Evolutionary conservation across 2,888 invertebrate species (phyloP), one percentile per base, ranked within the genome.

Genomic region (Cephus sareptanus): DNA sequence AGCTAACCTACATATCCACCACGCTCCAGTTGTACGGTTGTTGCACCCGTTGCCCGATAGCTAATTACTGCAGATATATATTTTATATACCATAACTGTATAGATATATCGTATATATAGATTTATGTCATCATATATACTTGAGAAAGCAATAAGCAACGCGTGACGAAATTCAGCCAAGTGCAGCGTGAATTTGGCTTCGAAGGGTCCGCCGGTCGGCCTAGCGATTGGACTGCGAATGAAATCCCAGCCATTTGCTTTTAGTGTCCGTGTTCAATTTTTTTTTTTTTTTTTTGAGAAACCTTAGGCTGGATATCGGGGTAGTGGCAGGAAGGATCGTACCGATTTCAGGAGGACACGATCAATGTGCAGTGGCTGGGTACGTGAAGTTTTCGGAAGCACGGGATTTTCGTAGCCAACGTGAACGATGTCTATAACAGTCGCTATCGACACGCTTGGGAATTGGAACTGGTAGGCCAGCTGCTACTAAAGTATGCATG

Each of bases 401-500:
- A 23, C 9, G 23, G 23, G 23, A 56, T 56, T 56, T 9, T 35
- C 35, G 34, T 40, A 34, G 33, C 74, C 34, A 33, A 35, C 23
- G 74, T 35, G 74, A 34, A 35, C 35, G 74, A 56, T 40, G 30
- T 80, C 85, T 82, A 85, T 85, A 85, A 77, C 80, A 79, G 79
- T 80, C 81, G 83, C 80, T 87, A 89, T 89, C 89, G 89, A 89
- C 89, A 87, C 87, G 88, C 90, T 88, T 90, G 90, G 87, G 90
- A 90, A 90, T 89, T 87, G 87, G 89, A 87, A 84, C 87, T 88
- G 83, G 84, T 84, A 83, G 85, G 86, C 84, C 90, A 89, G 87
- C 90, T 89, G 89, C 85, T 83, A 82, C 87, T 90, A 89, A 90
- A 90, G 87, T 90, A 90, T 90, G 89, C 89, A 90, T 89, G 89